Base-by-base conservation (phyloP, 2,113 vertebrate genomes). In the Anhinga anhinga region DNA sequence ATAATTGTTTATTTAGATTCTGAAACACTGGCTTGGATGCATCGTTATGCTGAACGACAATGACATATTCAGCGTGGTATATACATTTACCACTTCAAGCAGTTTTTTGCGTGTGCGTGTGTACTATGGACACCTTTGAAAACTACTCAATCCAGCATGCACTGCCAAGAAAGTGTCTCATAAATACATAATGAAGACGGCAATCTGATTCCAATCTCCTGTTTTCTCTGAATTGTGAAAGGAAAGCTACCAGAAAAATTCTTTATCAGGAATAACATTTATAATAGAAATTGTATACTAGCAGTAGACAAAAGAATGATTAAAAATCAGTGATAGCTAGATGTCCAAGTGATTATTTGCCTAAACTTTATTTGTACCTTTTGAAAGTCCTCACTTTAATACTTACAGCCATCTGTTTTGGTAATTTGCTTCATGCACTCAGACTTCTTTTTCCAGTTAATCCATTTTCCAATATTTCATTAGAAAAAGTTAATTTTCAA, bases 401-500 rank as follows among this genome's bases (percentile, higher is more conserved):
- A 81, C 5, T 77, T 62, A 40, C 5, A 70, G 73, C 40, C 53
- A 62, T 42, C 42, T 55, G 10, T 38, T 86, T 78, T 50, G 20
- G 13, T 63, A 74, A 93, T 88, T 71, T 70, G 29, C 25, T 55
- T 81, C 50, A 50, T 27, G 29, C 25, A 79, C 34, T 82, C 45
- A 66, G 23, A 30, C 8, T 72, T 63, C 8, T 58, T 82, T 78
- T 65, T 50, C 26, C 17, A 88, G n/a, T 62, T 88, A 86, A 89
- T 78, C 29, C 19, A 67, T 82, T 78, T 87, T 78, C 59, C 52
- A 81, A 7, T 74, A 84, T 59, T 89, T 74, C 5, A 16, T 56
- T 58, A 89, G 77, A 62, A 88, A 91, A 91, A 62, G 56, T 73
- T 90, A 49, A 93, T 83, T 91, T 94, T 81, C 44, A 92, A 66